A percentile compares a stretch with the other conserved stretches of the same genome.
These are phyloP conservation scores for Eupithecia vulgata DNA, from an alignment of 2,888 invertebrate species.

Conservation along the genomic window DNA sequence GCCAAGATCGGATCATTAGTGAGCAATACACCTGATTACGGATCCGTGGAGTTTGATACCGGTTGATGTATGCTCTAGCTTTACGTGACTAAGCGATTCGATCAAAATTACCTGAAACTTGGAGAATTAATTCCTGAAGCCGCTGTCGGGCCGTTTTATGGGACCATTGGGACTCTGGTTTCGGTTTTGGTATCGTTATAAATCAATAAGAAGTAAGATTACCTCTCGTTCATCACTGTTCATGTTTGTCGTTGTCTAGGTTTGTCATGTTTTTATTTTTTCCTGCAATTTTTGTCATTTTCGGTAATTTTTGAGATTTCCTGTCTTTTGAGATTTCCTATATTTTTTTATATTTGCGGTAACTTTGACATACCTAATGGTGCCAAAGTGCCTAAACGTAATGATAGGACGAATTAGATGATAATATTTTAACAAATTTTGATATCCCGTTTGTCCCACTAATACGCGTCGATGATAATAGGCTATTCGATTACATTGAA, in stretches of 20 bases:
- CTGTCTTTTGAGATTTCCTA: no score
- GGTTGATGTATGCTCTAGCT: constrained; percentile 60
- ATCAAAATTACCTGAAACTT: constrained; percentile 42
- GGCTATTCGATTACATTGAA: no score
- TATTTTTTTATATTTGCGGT: no score
- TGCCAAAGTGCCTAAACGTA: no score
- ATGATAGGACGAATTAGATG: no score
- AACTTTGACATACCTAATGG: no score
- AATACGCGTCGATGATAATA: no score
- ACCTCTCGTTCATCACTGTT: neutral
- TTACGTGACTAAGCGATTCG: constrained; percentile 52
- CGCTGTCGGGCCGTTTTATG: neutral
- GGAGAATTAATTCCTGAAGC: constrained; percentile 10
- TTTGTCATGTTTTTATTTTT: no score
- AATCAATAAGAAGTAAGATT: constrained; percentile 4
- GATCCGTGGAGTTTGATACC: constrained; percentile 60
- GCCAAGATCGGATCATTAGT: constrained; percentile 74
- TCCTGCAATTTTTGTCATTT: no score
- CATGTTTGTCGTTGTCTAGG: neutral
- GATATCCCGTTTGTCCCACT: no score
- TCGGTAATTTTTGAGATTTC: no score
- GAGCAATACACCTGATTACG: constrained; percentile 77
- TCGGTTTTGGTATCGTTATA: neutral
- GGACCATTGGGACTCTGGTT: neutral
- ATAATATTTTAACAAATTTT: no score